Percentiles rank a stretch among this genome's conserved stretches.
Evolutionary conservation across 2,797 vertebrate species (phyloP).

Genomic region (Sebastiscus tertius): DNA sequence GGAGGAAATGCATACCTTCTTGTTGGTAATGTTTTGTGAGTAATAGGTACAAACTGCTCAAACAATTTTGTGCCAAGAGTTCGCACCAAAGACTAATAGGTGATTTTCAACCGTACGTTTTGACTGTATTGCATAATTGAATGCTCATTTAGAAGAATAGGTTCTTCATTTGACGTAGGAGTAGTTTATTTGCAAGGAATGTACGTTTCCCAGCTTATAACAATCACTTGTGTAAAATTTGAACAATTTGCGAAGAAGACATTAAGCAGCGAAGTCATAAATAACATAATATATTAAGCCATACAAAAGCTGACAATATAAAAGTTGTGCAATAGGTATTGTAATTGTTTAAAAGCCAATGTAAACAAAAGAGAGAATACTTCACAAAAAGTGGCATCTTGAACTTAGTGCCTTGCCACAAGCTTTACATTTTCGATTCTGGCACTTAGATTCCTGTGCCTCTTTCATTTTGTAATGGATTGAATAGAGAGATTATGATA

Average conservation of each 20-base stretch:
- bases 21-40: slow-evolving; percentile 41
- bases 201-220: slow-evolving; percentile 66
- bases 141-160: slow-evolving; percentile 48
- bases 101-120: slow-evolving; percentile 44
- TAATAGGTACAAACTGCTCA: slow-evolving; percentile 54
- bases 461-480: slow-evolving; percentile 66
- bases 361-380: slow-evolving; percentile 56
- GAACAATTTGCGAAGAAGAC: slow-evolving; percentile 54
- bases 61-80: slow-evolving; percentile 71
- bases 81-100: slow-evolving; percentile 77
- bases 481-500: slow-evolving; percentile 49
- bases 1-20: slow-evolving; percentile 13
- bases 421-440: slow-evolving; percentile 68
- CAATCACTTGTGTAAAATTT: slow-evolving; percentile 72
- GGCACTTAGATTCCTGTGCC: slow-evolving; percentile 76
- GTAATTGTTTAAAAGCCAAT: slow-evolving; percentile 65
- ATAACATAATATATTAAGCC: slow-evolving; percentile 68
- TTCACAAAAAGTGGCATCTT: slow-evolving; percentile 72
- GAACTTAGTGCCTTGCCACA: slow-evolving; percentile 90
- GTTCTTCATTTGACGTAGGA: slow-evolving; percentile 54
- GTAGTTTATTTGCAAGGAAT: slow-evolving; percentile 62
- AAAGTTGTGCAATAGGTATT: slow-evolving; percentile 74
- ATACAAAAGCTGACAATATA: slow-evolving; percentile 66
- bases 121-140: slow-evolving; percentile 59
- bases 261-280: slow-evolving; percentile 50